Evolutionary conservation across 2,113 vertebrate genomes (phyloP), one percentile per base, ranked within the genome.

Genomic region (Hippocampus comes): DNA sequence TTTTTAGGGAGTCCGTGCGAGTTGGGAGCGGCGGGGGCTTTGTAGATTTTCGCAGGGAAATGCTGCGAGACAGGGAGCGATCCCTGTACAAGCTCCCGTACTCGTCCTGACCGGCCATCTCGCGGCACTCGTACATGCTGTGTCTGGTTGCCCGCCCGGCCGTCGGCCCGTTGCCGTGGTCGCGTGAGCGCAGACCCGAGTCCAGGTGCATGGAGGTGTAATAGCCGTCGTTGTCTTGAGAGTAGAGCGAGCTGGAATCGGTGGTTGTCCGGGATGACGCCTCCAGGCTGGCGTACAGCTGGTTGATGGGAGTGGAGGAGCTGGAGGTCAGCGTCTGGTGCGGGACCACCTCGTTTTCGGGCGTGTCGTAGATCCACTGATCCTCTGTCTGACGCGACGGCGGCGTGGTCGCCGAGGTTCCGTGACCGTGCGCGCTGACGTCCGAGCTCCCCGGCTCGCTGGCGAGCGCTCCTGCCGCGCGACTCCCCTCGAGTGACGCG

Each of bases 31-130:
- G 90, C 0, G 97, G 97, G 0, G 97, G 96, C 77, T 97, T 98
- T 91, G 95, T 98, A 0, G 93, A 84, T 80, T 99, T 99, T 76
- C 94, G 97, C 15, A 99, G 89, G 42, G 97, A 99, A 84, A 99
- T 96, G 78, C 92, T 97, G 72, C 95, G 94, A 1, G 90, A 92
- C 4, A 98, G 83, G 15, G 93, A 93, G 74, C 86, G 94, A 53
- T 98, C 94, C 5, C 90, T 93, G 89, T 91, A 92, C 41, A 91
- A 65, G 64, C 84, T 86, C 4, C 80, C 79, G 59, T 73, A 78
- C 34, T 95, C 93, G 17, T 90, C 94, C 60, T 87, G 91, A 70
- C 71, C 90, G 70, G 88, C 92, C 74, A 84, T 89, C 63, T 92
- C 91, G 0, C 91, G 91, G 67, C 91, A 94, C 84, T 96, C 95